Conservation (phyloP, 2,888 invertebrate species). For the Arenicola marina region DNA sequence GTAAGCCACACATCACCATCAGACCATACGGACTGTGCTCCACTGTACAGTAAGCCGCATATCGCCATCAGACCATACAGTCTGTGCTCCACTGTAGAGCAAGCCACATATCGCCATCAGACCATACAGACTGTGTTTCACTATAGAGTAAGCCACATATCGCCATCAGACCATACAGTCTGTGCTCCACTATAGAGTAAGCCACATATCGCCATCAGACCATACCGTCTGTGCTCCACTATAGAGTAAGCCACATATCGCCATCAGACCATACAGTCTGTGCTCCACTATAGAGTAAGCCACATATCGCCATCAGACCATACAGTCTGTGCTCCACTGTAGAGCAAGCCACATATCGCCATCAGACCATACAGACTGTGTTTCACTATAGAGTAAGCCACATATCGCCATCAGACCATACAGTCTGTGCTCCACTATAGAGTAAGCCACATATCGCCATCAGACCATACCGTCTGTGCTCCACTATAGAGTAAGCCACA, state of each 20-base stretch:
- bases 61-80: conserved; percentile 22
- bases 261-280: conserved; percentile 23
- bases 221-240: conserved; percentile 22
- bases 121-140: conserved; percentile 23
- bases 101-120: conserved; percentile 18
- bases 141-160: conserved; percentile 25
- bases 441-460: conserved; percentile 23
- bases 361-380: conserved; percentile 24
- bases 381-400: conserved; percentile 25
- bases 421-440: conserved; percentile 22
- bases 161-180: conserved; percentile 21
- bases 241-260: conserved; percentile 25
- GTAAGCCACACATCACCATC: conserved; percentile 22
- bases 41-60: conserved; percentile 24
- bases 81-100: conserved; percentile 26
- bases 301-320: conserved; percentile 19
- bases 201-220: conserved; percentile 19
- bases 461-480: conserved; percentile 23
- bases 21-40: conserved; percentile 24
- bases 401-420: conserved; percentile 23
- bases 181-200: conserved; percentile 27
- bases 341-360: conserved; percentile 22
- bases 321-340: conserved; percentile 23
- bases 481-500: conserved; percentile 25
- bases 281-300: conserved; percentile 27